Evolutionary conservation across 2,888 invertebrate genomes (phyloP), one percentile per base, ranked within the genome.

Genomic region (Luperina nickerlii): DNA sequence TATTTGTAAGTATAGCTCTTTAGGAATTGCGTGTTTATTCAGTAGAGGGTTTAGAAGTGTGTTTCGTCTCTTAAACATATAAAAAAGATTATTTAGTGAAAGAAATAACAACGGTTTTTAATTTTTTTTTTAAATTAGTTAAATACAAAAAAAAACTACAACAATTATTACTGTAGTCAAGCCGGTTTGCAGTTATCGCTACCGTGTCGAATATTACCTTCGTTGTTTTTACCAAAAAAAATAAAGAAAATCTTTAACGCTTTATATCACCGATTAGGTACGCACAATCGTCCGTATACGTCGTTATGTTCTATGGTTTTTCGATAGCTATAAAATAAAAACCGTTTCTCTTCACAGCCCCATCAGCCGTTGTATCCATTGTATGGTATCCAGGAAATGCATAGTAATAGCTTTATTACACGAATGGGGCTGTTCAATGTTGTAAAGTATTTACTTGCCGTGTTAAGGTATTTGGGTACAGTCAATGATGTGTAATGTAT

Each of bases 251-350:
- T 74, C 74, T 77, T 83, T 85, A 88, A 84, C 90, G 88, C 87
- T 77, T 84, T 82, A 86, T 89, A 89, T 84, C 84, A 88, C 84
- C 81, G 88, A 84, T 88, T 89, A 88, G 87, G 88, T 80, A 79
- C 88, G 87, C 88, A 88, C 78, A 84, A 81, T 82, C 75, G 84
- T 84, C 69, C 75, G 83, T 88, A 89, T 77, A 88, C 76, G 79
- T 80, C 90, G 89, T 88, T 78, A 81, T 89, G 90, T 89, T 88
- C 87, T 88, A 88, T 88, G 88, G 88, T 80, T 88, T 88, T 88
- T 88, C 88, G 88, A 88, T 88, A 88, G 72, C 81, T 69, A 80
- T 88, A 89, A 88, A 89, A 88, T 88, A 89, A 88, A 89, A 88
- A 84, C 81, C 81, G 88, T 80, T 86, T 76, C 79, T 81, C 78